These are phyloP conservation scores for Coregonus sp. DNA, from an alignment of 2,797 vertebrate species.

Conservation along the genomic window DNA sequence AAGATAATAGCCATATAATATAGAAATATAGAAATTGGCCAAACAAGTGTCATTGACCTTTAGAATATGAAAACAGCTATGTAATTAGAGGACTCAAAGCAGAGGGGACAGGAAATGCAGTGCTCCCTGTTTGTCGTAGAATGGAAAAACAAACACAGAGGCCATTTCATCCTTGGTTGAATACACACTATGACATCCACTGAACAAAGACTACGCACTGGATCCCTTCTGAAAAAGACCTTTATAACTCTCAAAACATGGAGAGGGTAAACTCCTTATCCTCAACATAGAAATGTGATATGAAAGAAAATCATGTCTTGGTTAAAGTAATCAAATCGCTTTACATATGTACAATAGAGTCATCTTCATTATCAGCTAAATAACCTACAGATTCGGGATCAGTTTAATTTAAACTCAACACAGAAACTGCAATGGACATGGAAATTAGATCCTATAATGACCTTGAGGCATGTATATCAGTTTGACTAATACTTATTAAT, in stretches of 20 bases:
- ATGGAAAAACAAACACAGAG: slow-evolving; percentile 74
- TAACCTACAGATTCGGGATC: not conserved
- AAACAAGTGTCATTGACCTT: slow-evolving; percentile 24
- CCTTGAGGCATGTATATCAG: not conserved
- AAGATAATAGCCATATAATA: not conserved
- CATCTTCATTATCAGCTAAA: not conserved
- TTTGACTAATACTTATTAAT: slow-evolving; percentile 49
- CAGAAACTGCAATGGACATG: not conserved
- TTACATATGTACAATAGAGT: not conserved
- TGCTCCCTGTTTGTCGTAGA: slow-evolving; percentile 41
- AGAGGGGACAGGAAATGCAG: slow-evolving; percentile 23
- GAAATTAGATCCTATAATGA: not conserved
- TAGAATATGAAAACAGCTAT: not conserved
- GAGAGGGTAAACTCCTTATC: slow-evolving; percentile 22
- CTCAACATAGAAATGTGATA: not conserved
- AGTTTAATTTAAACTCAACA: not conserved
- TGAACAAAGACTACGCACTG: slow-evolving; percentile 51
- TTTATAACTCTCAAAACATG: slow-evolving; percentile 55
- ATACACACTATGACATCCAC: slow-evolving; percentile 52
- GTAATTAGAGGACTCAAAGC: slow-evolving; percentile 45
- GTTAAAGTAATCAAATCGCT: not conserved
- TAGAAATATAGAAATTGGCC: not conserved
- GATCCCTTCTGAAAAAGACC: slow-evolving; percentile 41
- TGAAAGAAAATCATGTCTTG: not conserved
- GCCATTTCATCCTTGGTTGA: slow-evolving; percentile 55